Evolutionary conservation across 2,113 vertebrate genomes (phyloP).

Genomic region (Ageneiosus marmoratus): DNA sequence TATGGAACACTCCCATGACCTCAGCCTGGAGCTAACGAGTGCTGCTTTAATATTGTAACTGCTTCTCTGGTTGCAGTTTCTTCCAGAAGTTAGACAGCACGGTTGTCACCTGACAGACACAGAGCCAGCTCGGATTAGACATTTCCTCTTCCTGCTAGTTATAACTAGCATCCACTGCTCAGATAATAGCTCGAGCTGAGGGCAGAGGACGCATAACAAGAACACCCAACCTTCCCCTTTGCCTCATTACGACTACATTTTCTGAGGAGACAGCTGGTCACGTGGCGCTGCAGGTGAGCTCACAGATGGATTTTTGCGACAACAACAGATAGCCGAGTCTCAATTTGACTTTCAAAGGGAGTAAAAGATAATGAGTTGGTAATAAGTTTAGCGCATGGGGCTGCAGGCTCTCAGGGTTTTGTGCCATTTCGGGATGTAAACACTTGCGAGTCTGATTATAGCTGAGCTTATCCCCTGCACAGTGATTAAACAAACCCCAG

Average conservation of each 20-base stretch:
- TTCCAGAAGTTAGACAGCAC: conserved; percentile 48
- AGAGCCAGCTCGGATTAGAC: conserved; percentile 33
- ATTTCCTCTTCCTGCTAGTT: conserved; percentile 46
- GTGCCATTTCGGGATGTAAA: conserved; percentile 45
- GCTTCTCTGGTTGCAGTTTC: conserved; percentile 51
- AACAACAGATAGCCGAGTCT: conserved; percentile 5
- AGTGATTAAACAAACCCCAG: conserved; percentile 32
- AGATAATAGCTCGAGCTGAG: not conserved
- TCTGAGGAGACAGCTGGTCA: conserved; percentile 8
- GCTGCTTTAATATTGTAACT: conserved; percentile 50
- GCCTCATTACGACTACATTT: conserved; percentile 23
- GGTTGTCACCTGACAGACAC: conserved; percentile 18
- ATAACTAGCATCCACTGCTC: conserved; percentile 9
- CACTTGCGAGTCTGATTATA: conserved; percentile 49
- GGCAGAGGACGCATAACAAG: not conserved
- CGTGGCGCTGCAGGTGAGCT: conserved; percentile 1
- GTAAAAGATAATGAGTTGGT: conserved; percentile 15
- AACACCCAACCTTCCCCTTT: not conserved
- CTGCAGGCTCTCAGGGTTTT: conserved; percentile 16
- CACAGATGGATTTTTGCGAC: conserved; percentile 34
- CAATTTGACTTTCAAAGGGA: conserved; percentile 4
- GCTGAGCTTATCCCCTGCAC: conserved; percentile 19
- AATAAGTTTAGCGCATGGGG: conserved; percentile 28
- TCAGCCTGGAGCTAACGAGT: conserved; percentile 33
- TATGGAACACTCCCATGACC: not conserved